Percentiles rank a stretch among this genome's conserved stretches.
These are phyloP conservation scores for Drosophila mimetica DNA, from an alignment of 2,888 invertebrate species.

Conservation along the genomic window DNA sequence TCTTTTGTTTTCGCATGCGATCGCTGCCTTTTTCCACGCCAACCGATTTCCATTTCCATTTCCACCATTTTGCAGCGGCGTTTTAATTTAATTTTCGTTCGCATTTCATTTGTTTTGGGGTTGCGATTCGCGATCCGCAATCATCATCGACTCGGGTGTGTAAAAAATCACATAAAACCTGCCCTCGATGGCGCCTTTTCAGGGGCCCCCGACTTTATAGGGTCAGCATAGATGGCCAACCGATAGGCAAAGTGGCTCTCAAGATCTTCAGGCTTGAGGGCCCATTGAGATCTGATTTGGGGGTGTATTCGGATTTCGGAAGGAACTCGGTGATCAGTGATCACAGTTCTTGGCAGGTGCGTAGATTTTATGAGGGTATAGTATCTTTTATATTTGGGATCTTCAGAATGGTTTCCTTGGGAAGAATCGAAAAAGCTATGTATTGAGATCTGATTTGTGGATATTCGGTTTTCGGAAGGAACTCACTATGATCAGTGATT, in stretches of 20 bases:
- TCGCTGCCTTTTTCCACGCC: conserved; percentile 42
- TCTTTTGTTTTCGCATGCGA: conserved; percentile 51
- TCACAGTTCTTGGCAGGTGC: not conserved
- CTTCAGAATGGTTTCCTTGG: too few relatives aligned
- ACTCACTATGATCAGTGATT: too few relatives aligned
- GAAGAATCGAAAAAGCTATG: too few relatives aligned
- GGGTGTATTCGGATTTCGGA: not conserved
- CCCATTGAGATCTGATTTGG: conserved; percentile 1
- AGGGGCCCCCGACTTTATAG: conserved; percentile 47
- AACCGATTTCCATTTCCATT: conserved; percentile 50
- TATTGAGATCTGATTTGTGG: too few relatives aligned
- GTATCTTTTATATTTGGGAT: too few relatives aligned
- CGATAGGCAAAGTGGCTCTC: conserved; percentile 9
- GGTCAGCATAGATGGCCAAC: conserved; percentile 8
- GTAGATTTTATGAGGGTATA: not conserved
- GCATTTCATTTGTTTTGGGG: conserved; percentile 53
- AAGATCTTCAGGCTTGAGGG: conserved; percentile 33
- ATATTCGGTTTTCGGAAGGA: too few relatives aligned
- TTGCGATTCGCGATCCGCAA: conserved; percentile 45
- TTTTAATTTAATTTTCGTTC: conserved; percentile 76
- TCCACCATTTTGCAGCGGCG: conserved; percentile 63
- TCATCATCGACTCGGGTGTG: conserved; percentile 62
- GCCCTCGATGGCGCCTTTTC: conserved; percentile 80
- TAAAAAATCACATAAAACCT: conserved; percentile 83
- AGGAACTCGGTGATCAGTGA: conserved; percentile 11